Conservation (phyloP, 2,888 invertebrate genomes). For the Cryptus viduatorius region DNA sequence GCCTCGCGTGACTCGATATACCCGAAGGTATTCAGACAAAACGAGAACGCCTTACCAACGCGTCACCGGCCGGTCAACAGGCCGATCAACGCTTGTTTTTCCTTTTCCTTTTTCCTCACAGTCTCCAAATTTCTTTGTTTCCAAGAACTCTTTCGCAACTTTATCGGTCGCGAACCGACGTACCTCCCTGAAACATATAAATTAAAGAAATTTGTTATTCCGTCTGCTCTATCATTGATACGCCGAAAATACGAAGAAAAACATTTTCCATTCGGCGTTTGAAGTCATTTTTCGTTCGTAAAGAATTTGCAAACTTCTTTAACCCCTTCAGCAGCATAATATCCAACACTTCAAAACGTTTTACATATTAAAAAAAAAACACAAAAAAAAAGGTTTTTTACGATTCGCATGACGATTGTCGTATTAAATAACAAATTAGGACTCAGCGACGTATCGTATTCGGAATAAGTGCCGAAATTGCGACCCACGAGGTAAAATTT, state of each 20-base stretch:
- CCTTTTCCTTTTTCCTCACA: constrained; percentile 98
- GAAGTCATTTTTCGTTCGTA: too few species aligned
- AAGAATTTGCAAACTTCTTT: too few species aligned
- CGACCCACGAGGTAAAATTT: too few species aligned
- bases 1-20: not conserved
- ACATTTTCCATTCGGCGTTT: too few species aligned
- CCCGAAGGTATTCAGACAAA: not conserved
- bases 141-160: constrained; percentile 98
- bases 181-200: constrained; percentile 92
- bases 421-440: too few species aligned
- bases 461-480: too few species aligned
- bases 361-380: too few species aligned
- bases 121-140: constrained; percentile 96
- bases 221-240: not conserved
- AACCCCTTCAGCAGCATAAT: too few species aligned
- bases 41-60: not conserved
- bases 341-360: too few species aligned
- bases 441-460: too few species aligned
- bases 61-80: constrained; percentile 88
- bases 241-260: not conserved
- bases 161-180: constrained; percentile 99
- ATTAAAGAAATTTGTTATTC: constrained; percentile 36
- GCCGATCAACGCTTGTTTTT: constrained; percentile 94
- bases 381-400: too few species aligned
- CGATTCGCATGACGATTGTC: too few species aligned